Percentiles rank a stretch among this genome's conserved stretches.
Conservation (phyloP, 2,113 vertebrate genomes). For the Calidris pygmaea region DNA sequence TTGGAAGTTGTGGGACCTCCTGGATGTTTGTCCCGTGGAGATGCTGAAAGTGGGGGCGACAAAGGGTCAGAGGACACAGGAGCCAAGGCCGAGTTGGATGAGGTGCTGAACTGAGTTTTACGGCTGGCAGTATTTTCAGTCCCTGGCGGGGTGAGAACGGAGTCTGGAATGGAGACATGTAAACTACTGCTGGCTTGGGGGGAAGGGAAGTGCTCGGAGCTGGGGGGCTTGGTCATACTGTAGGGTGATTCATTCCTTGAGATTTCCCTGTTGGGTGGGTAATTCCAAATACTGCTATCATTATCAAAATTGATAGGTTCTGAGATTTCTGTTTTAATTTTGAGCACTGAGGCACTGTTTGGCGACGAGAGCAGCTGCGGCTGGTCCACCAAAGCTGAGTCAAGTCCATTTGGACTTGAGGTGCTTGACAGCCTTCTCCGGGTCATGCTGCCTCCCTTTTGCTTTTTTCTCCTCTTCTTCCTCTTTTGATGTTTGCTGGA, state of each 20-base stretch:
- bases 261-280: slow-evolving; percentile 97
- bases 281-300: slow-evolving; percentile 99
- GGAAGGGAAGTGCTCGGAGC: slow-evolving; percentile 90
- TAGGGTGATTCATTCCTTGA: slow-evolving; percentile 97
- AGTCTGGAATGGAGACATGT: slow-evolving; percentile 95
- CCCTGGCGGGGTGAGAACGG: slow-evolving; percentile 94
- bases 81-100: slow-evolving; percentile 82
- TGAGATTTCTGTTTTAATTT: slow-evolving; percentile 98
- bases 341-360: slow-evolving; percentile 90
- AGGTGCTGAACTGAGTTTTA: slow-evolving; percentile 87
- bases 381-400: slow-evolving; percentile 83
- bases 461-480: slow-evolving; percentile 95
- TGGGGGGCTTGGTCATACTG: slow-evolving; percentile 96
- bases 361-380: slow-evolving; percentile 87
- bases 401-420: slow-evolving; percentile 84
- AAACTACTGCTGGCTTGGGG: slow-evolving; percentile 85
- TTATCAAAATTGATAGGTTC: slow-evolving; percentile 99
- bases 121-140: slow-evolving; percentile 85
- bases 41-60: slow-evolving; percentile 95
- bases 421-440: slow-evolving; percentile 87
- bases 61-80: slow-evolving; percentile 90
- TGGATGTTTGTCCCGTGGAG: slow-evolving; percentile 94
- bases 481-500: slow-evolving; percentile 87
- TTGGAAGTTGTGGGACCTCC: slow-evolving; percentile 85
- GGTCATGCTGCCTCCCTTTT: slow-evolving; percentile 86